These are phyloP conservation scores for Zoanthus gigantus DNA, from an alignment of 92 coral and sea anemone species.

Conservation along the genomic window DNA sequence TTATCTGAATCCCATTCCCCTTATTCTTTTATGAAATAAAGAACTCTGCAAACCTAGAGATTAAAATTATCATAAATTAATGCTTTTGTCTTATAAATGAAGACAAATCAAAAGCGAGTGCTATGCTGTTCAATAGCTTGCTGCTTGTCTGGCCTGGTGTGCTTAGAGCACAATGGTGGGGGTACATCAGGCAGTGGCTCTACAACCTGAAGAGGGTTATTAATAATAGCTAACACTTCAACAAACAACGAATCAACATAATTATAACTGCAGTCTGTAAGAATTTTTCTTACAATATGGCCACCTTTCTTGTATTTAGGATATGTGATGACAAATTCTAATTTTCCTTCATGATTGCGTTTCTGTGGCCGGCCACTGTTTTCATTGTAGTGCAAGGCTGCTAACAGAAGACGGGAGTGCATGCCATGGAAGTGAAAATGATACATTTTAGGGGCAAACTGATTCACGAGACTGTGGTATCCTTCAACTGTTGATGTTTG, in stretches of 20 bases:
- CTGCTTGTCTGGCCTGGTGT: not conserved
- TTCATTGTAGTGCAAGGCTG: constrained; percentile 8
- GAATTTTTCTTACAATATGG: not conserved
- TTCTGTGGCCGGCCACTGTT: constrained; percentile 11
- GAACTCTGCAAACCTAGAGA: not conserved
- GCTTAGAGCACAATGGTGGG: constrained; percentile 9
- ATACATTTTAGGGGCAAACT: not conserved
- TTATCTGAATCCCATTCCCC: not conserved
- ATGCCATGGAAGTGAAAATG: not conserved
- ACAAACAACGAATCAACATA: not conserved
- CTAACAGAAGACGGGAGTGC: not conserved
- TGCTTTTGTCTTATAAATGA: not conserved
- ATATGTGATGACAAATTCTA: not conserved
- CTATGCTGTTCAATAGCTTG: not conserved
- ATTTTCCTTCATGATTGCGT: not conserved
- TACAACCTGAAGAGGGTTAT: not conserved
- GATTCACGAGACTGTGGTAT: not conserved
- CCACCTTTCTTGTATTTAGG: not conserved
- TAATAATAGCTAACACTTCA: not conserved
- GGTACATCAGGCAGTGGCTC: not conserved
- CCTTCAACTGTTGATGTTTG: not conserved
- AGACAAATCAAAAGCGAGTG: not conserved
- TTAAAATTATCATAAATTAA: not conserved
- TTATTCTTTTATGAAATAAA: not conserved
- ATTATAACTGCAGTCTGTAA: not conserved